Conservation (phyloP, 2,797 vertebrate species). For the Borostomias antarcticus region DNA sequence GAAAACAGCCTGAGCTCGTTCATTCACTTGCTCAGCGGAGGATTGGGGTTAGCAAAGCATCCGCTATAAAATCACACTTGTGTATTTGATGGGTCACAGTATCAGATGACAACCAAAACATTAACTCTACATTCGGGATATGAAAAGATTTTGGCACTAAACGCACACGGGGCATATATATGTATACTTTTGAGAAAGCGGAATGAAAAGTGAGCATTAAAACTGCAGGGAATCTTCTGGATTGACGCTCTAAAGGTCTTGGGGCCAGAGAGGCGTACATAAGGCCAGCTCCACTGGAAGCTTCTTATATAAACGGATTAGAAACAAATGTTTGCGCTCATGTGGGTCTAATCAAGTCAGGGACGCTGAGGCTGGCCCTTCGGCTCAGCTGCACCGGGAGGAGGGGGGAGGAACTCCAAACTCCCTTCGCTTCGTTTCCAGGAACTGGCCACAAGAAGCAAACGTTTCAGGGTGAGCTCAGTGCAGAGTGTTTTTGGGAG, state of each 20-base stretch:
- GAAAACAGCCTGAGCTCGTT: slow-evolving; percentile 28
- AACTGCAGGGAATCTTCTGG: neutral
- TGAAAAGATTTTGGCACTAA: neutral
- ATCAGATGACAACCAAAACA: too few species aligned
- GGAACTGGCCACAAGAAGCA: slow-evolving; percentile 67
- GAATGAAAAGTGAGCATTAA: slow-evolving; percentile 17
- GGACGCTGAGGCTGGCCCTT: slow-evolving; percentile 65
- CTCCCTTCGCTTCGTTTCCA: slow-evolving; percentile 60
- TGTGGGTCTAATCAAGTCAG: slow-evolving; percentile 78
- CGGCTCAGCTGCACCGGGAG: slow-evolving; percentile 59
- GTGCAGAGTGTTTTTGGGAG: slow-evolving; percentile 49
- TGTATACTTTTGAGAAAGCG: slow-evolving; percentile 31
- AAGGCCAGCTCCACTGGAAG: slow-evolving; percentile 72
- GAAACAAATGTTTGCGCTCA: slow-evolving; percentile 80
- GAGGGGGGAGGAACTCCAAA: slow-evolving; percentile 44
- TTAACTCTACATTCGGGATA: too few species aligned
- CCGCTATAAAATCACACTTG: too few species aligned
- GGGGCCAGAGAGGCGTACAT: slow-evolving; percentile 54
- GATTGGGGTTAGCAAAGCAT: too few species aligned
- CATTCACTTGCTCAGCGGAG: too few species aligned
- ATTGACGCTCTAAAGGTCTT: neutral
- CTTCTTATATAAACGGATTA: slow-evolving; percentile 79
- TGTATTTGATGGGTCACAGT: too few species aligned
- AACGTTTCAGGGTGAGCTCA: slow-evolving; percentile 66
- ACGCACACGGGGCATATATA: slow-evolving; percentile 2